Evolutionary conservation across 2,113 vertebrate species (phyloP).

Genomic region (Haemorhous mexicanus): DNA sequence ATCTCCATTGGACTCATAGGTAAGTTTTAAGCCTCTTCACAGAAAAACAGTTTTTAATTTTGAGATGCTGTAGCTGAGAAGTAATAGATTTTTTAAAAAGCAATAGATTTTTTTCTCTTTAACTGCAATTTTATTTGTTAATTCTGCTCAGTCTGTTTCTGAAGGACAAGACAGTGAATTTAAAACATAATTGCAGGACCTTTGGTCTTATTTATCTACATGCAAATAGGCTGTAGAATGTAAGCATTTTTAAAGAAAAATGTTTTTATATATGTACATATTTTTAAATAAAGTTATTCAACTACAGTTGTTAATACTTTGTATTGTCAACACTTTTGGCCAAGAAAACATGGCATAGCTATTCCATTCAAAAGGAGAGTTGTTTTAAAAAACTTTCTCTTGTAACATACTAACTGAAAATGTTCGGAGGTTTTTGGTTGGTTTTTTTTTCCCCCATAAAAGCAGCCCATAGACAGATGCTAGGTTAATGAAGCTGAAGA

Average conservation of each 20-base stretch:
- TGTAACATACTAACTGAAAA: neutral
- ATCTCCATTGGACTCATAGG: neutral
- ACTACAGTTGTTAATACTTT: neutral
- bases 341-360: neutral
- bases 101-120: neutral
- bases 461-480: neutral
- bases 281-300: neutral
- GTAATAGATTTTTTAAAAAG: neutral
- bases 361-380: neutral
- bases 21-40: neutral
- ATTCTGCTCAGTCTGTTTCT: neutral
- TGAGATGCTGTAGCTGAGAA: neutral
- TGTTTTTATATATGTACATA: neutral
- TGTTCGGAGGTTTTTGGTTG: neutral
- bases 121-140: neutral
- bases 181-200: neutral
- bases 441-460: neutral
- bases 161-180: neutral
- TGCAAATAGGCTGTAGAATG: neutral
- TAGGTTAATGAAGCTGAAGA: neutral
- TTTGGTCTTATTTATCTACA: neutral
- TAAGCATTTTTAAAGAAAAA: neutral
- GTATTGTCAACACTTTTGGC: neutral
- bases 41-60: neutral
- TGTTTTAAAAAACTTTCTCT: neutral